These are phyloP conservation scores for Myocastor coypus DNA, from an alignment of 2,113 vertebrate genomes.

Conservation along the genomic window DNA sequence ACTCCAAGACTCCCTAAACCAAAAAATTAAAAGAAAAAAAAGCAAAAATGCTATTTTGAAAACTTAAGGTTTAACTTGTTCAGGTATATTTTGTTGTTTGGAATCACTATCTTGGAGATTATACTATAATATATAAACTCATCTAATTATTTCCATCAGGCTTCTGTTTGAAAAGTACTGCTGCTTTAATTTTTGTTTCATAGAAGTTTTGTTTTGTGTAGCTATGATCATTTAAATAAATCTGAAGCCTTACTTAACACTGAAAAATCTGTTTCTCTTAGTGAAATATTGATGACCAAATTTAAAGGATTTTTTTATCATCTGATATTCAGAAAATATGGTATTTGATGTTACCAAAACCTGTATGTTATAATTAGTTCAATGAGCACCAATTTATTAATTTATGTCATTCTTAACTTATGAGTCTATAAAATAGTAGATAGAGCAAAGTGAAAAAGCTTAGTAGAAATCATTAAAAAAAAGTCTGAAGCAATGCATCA, in stretches of 20 bases:
- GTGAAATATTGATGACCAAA: background rate
- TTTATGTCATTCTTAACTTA: background rate
- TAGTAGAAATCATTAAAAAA: background rate
- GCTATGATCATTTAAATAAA: background rate
- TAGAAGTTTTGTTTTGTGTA: constrained; percentile 45
- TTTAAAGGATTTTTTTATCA: constrained; percentile 18
- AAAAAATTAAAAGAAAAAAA: too few relatives aligned
- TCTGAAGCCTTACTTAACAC: constrained; percentile 34
- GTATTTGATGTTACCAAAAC: constrained; percentile 15
- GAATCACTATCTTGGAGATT: background rate
- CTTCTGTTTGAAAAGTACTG: constrained; percentile 19
- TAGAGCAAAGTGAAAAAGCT: background rate
- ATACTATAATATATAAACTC: background rate
- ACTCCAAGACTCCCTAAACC: background rate
- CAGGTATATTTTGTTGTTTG: background rate
- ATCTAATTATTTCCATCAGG: constrained; percentile 40
- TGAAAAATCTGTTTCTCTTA: background rate
- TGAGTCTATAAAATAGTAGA: background rate
- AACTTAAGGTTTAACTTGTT: constrained; percentile 40
- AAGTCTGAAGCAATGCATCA: background rate
- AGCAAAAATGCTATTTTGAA: constrained; percentile 32
- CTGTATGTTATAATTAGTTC: constrained; percentile 31
- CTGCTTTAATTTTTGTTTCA: constrained; percentile 30
- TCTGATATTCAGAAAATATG: background rate
- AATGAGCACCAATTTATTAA: background rate